Evolutionary conservation across 2,797 vertebrate genomes (phyloP).

Genomic region (Hydrolagus colliei): DNA sequence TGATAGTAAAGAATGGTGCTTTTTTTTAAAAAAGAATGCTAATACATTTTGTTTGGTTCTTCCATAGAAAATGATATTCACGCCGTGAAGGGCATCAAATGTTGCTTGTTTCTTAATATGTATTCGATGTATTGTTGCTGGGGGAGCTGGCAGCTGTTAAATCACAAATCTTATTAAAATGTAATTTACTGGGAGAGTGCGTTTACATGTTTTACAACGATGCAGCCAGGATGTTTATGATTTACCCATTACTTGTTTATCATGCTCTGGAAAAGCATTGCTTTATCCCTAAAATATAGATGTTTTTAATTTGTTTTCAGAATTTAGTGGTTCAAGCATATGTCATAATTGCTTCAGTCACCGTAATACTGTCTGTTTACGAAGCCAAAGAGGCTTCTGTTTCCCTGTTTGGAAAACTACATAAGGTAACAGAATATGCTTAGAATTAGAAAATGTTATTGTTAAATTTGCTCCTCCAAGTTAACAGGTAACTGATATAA

Average conservation of each 20-base stretch:
- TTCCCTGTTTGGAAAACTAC: no score
- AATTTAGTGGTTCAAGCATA: no score
- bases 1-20: not conserved
- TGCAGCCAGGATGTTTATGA: not conserved
- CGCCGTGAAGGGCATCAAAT: not conserved
- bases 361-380: not conserved
- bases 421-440: no score
- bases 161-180: not conserved
- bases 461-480: no score
- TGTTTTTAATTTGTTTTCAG: no score
- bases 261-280: not conserved
- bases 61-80: not conserved
- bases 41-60: not conserved
- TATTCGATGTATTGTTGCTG: not conserved
- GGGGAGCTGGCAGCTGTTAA: not conserved
- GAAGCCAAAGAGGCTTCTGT: no score
- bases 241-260: not conserved
- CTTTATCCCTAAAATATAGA: no score
- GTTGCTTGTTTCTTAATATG: not conserved
- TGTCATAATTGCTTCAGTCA: no score
- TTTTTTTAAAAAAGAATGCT: not conserved
- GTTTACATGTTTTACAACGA: not conserved
- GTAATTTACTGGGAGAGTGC: not conserved
- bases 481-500: no score
- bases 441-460: no score